These are phyloP conservation scores for Halichoeres trimaculatus DNA, from an alignment of 2,113 vertebrate species.

Conservation along the genomic window DNA sequence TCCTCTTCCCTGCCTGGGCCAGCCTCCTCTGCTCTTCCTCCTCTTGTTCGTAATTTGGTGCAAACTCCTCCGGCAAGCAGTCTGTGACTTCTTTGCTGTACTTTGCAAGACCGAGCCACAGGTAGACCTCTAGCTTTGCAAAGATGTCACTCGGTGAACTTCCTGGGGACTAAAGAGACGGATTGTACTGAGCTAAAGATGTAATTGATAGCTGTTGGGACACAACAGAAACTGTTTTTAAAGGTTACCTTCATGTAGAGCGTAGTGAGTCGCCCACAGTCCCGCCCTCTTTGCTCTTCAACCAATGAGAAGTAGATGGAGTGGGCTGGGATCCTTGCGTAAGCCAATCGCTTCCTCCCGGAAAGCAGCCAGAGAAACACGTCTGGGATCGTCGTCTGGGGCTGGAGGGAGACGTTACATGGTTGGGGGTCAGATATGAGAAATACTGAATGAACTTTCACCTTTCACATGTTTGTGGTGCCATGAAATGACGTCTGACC, in stretches of 20 bases:
- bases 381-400: conserved; percentile 91
- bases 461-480: background rate
- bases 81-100: conserved; percentile 87
- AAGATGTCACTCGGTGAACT: conserved; percentile 86
- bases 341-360: conserved; percentile 86
- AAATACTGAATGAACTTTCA: background rate
- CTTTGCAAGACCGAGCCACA: conserved; percentile 93
- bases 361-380: conserved; percentile 93
- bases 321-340: conserved; percentile 87
- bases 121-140: conserved; percentile 92
- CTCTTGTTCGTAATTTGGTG: conserved; percentile 78
- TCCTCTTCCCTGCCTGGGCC: background rate
- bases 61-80: conserved; percentile 88
- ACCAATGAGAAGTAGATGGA: conserved; percentile 91
- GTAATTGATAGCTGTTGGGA: background rate
- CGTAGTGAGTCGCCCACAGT: conserved; percentile 90
- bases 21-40: conserved; percentile 33
- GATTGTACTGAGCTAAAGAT: background rate
- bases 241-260: conserved; percentile 89
- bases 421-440: background rate
- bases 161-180: conserved; percentile 81
- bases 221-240: background rate
- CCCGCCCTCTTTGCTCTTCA: conserved; percentile 91
- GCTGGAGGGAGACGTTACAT: conserved; percentile 77
- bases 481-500: conserved; percentile 77